phyloP scores from a whole-genome alignment of 2,113 vertebrate species.

The Machaerirhynchus nigripectus region DNA sequence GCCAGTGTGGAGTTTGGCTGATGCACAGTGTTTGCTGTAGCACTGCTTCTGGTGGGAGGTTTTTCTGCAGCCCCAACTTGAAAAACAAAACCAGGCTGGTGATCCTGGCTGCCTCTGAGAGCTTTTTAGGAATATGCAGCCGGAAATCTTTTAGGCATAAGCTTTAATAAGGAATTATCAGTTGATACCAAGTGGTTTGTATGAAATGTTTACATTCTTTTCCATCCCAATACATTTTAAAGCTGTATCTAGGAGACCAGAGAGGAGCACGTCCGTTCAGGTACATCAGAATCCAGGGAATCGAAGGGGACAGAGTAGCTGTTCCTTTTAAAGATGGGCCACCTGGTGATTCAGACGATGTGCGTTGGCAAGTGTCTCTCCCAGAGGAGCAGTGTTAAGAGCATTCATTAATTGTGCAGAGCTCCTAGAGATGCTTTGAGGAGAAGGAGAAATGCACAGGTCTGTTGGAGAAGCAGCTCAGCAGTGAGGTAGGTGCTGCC shows the following conservation, averaged over 20 bases:
- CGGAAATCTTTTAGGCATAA: neutral
- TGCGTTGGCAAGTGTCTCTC: neutral
- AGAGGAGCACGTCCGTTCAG: neutral
- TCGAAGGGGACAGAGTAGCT: neutral
- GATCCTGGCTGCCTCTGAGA: neutral
- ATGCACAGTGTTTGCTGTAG: neutral
- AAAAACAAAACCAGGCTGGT: no score
- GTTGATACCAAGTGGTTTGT: neutral
- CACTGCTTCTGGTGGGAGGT: neutral
- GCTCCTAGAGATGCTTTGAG: neutral
- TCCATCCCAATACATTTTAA: neutral
- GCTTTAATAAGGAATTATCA: neutral
- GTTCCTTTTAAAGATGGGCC: neutral
- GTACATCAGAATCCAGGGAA: neutral
- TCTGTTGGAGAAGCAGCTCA: neutral
- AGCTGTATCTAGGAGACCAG: neutral
- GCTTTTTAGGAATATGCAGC: neutral
- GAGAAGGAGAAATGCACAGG: fast-evolving
- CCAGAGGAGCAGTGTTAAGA: neutral
- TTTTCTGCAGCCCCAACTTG: neutral
- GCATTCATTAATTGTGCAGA: neutral
- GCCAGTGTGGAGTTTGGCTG: neutral
- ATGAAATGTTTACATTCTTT: neutral
- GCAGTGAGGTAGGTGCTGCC: neutral
- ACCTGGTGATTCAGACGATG: neutral